Evolutionary conservation across 2,888 invertebrate species (phyloP).

Genomic region (Xanthia icteritia): DNA sequence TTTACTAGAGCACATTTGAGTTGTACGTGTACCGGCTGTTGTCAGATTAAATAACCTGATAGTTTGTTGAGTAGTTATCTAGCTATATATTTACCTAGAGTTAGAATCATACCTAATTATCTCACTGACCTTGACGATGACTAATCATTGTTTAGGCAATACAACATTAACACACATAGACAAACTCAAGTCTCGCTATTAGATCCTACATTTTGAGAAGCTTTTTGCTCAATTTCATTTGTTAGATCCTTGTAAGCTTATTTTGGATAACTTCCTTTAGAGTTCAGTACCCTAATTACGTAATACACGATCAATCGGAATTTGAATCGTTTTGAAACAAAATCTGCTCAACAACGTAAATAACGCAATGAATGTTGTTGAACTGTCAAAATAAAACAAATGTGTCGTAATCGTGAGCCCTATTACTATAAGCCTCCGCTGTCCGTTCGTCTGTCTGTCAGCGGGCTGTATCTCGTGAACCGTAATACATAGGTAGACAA

Average conservation of each 20-base stretch:
- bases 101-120: background rate
- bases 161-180: background rate
- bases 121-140: constrained; percentile 32
- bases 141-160: background rate
- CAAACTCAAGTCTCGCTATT: background rate
- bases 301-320: too few relatives aligned
- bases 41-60: constrained; percentile 22
- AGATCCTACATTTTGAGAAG: background rate
- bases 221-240: background rate
- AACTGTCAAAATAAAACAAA: too few relatives aligned
- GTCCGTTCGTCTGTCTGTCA: too few relatives aligned
- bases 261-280: background rate
- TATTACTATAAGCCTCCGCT: too few relatives aligned
- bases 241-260: background rate
- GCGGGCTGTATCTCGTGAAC: too few relatives aligned
- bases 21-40: background rate
- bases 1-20: background rate
- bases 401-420: too few relatives aligned
- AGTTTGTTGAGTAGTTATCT: constrained; percentile 17
- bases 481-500: too few relatives aligned
- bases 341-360: too few relatives aligned
- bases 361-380: too few relatives aligned
- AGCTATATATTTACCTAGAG: background rate
- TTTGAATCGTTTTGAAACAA: too few relatives aligned
- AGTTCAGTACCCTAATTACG: too few relatives aligned